Base-by-base conservation (phyloP, 2,113 vertebrate genomes). In the Ceratotherium simum region DNA sequence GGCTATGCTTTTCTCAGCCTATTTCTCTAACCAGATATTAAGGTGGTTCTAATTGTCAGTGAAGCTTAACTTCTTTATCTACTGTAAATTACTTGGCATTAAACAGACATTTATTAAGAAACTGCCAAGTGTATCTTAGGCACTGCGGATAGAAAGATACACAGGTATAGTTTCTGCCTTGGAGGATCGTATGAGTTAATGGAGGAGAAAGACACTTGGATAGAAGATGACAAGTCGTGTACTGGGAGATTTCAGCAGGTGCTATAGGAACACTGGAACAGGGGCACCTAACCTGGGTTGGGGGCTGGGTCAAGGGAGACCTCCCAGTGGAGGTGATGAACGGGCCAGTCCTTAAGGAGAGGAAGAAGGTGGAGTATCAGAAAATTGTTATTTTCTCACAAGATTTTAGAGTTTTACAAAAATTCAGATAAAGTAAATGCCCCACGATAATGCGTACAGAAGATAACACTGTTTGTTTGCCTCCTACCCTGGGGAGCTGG, bases 71-170 rank as follows among this genome's bases (percentile, higher is more conserved):
- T 95, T 93, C 60, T 92, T 95, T 82, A 92, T 70, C 86, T 92
- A 85, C 88, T 96, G 85, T 93, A 92, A 97, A 96, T 95, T 95
- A 84, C 79, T 80, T 94, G 97, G 51, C 92, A 95, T 92, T 95
- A 92, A 97, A 73, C 69, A 92, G 94, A 81, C 83, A 58, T 92
- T 92, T 95, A 87, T 80, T 92, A 96, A 95, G 83, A 96, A 54
- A 31, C 94, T 98, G 56, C 88, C 84, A 93, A 82, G 48, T 85
- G 5, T 89, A 36, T 93, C n/a, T 90, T 78, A 64, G 62, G 48
- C 84, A 78, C 60, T 69, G 3, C 76, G 89, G 72, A 94, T 33
- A 90, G 62, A 78, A 80, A 92, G 51, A 85, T 73, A 29, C 65
- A 72, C 36, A 56, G 83, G 83, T 94, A 46, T 73, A 70, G 92